phyloP scores from a whole-genome alignment of 2,113 vertebrate species.

The Spea multiplicata region DNA sequence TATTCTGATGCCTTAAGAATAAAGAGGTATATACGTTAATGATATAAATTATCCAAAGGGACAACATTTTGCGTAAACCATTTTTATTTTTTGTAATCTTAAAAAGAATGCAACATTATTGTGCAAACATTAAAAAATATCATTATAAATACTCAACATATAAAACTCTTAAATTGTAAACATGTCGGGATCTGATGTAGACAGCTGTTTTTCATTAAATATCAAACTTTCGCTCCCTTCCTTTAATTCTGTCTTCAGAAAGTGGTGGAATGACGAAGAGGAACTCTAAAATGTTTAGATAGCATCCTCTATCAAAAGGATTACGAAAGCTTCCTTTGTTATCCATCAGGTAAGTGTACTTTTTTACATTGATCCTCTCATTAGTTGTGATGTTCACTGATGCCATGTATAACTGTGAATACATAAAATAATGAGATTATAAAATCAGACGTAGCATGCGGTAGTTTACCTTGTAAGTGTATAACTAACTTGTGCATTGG shows the following conservation, averaged over 20 bases:
- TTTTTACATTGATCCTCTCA: conserved; percentile 51
- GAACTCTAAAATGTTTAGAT: conserved; percentile 55
- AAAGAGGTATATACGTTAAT: too few relatives aligned
- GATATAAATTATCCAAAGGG: too few relatives aligned
- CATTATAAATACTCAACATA: neutral
- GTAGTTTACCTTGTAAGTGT: too few relatives aligned
- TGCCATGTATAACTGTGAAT: conserved; percentile 52
- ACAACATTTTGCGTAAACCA: too few relatives aligned
- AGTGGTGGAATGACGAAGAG: conserved; percentile 44
- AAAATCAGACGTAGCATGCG: neutral
- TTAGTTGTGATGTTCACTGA: conserved; percentile 53
- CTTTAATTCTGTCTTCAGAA: conserved; percentile 36
- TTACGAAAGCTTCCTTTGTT: conserved; percentile 47
- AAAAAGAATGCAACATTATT: too few relatives aligned
- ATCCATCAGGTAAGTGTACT: conserved; percentile 49
- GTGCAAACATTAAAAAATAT: too few relatives aligned
- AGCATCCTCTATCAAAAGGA: conserved; percentile 50
- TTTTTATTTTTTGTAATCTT: too few relatives aligned
- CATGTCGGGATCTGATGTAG: too few relatives aligned
- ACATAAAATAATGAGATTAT: neutral
- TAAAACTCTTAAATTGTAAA: neutral
- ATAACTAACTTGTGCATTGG: too few relatives aligned
- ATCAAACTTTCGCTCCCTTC: neutral
- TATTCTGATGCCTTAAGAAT: too few relatives aligned
- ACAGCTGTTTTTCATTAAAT: conserved; percentile 1